These are phyloP conservation scores for Shargacucullia verbasci DNA, from an alignment of 2,888 invertebrate genomes.

Conservation along the genomic window DNA sequence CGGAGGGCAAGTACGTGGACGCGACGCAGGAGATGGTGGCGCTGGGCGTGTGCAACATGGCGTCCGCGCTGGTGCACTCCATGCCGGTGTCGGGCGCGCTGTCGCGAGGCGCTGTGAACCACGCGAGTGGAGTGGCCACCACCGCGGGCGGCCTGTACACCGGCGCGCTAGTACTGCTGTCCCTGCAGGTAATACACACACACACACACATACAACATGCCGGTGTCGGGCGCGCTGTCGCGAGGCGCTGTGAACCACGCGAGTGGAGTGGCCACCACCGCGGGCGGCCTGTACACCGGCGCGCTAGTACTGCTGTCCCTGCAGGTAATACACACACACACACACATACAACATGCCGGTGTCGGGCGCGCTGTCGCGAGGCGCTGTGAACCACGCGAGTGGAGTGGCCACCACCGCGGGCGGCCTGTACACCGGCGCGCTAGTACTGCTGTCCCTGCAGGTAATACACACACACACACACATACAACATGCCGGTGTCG, in stretches of 20 bases:
- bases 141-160: conserved; percentile 96
- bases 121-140: conserved; percentile 96
- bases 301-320: conserved; percentile 82
- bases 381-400: conserved; percentile 98
- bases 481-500: conserved; percentile 97
- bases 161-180: conserved; percentile 87
- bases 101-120: conserved; percentile 97
- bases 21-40: conserved; percentile 97
- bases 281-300: conserved; percentile 96
- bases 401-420: conserved; percentile 97
- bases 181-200: conserved; percentile 86
- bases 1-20: conserved; percentile 94
- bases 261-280: conserved; percentile 96
- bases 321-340: too few relatives aligned
- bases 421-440: conserved; percentile 94
- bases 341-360: too few relatives aligned
- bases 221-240: conserved; percentile 96
- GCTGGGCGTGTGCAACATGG: conserved; percentile 95
- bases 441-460: conserved; percentile 84
- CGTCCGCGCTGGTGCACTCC: conserved; percentile 96
- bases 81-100: conserved; percentile 97
- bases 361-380: conserved; percentile 95
- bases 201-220: too few relatives aligned
- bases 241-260: conserved; percentile 98
- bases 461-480: too few relatives aligned